phyloP scores from a whole-genome alignment of 1,140 invertebrate genomes.

The Atta texana region DNA sequence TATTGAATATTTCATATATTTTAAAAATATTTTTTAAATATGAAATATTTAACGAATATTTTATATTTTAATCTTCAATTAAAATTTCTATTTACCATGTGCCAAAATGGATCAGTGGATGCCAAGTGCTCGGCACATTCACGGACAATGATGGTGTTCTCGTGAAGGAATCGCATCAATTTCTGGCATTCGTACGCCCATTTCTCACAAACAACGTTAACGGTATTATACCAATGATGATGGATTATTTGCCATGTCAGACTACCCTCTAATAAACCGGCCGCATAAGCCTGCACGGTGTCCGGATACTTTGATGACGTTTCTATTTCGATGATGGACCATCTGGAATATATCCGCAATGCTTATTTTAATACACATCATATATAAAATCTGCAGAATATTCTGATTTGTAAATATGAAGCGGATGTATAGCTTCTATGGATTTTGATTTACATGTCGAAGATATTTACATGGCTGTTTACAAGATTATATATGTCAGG shows the following conservation, averaged over 20 bases:
- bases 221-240: constrained; percentile 93
- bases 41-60: background rate
- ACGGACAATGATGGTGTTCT: constrained; percentile 89
- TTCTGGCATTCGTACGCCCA: constrained; percentile 90
- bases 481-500: background rate
- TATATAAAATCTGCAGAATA: background rate
- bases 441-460: background rate
- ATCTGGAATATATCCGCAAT: constrained; percentile 85
- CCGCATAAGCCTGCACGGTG: constrained; percentile 93
- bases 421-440: background rate
- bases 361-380: constrained; percentile 28
- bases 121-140: constrained; percentile 86
- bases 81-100: constrained; percentile 88
- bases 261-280: constrained; percentile 95
- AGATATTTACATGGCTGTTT: constrained; percentile 25
- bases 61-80: background rate
- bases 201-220: constrained; percentile 90
- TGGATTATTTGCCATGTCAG: constrained; percentile 93
- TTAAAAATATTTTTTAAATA: too few species aligned
- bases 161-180: constrained; percentile 89
- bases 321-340: constrained; percentile 93
- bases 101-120: constrained; percentile 91
- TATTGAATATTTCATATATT: background rate
- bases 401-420: background rate
- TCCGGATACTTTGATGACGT: constrained; percentile 91